phyloP scores from a whole-genome alignment of 1,140 invertebrate genomes.

The Colletes gigas region DNA sequence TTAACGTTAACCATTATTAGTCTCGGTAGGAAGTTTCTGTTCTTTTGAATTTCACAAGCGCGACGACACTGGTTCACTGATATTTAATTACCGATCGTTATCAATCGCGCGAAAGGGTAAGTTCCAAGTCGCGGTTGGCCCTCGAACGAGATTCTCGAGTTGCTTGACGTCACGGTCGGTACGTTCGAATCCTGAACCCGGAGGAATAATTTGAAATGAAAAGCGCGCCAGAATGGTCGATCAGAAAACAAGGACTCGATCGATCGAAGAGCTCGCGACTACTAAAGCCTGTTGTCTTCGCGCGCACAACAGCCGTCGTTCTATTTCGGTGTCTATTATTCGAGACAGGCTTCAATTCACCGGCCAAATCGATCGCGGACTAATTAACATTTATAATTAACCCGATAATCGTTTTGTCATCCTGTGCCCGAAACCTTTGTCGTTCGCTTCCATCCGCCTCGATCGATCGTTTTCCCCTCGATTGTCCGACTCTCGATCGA shows the following conservation, averaged over 20 bases:
- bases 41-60: too few relatives aligned
- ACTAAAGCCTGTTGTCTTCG: constrained; percentile 73
- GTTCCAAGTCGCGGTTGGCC: too few relatives aligned
- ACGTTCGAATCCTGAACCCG: too few relatives aligned
- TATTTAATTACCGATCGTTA: not conserved
- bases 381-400: constrained; percentile 82
- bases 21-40: too few relatives aligned
- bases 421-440: constrained; percentile 38
- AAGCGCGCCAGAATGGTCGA: constrained; percentile 14
- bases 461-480: not conserved
- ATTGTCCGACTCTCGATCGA: not conserved
- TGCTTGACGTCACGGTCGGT: too few relatives aligned
- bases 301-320: constrained; percentile 66
- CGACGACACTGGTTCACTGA: not conserved
- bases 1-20: too few relatives aligned
- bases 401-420: constrained; percentile 71
- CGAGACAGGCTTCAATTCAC: constrained; percentile 77
- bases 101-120: too few relatives aligned
- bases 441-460: not conserved
- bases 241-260: constrained; percentile 56
- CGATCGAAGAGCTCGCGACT: constrained; percentile 64
- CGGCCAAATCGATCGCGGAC: constrained; percentile 81
- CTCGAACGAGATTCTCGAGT: too few relatives aligned
- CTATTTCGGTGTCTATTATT: constrained; percentile 81
- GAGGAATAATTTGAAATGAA: not conserved